Conservation (phyloP, 2,113 vertebrate species). For the Toxotes jaculatrix region DNA sequence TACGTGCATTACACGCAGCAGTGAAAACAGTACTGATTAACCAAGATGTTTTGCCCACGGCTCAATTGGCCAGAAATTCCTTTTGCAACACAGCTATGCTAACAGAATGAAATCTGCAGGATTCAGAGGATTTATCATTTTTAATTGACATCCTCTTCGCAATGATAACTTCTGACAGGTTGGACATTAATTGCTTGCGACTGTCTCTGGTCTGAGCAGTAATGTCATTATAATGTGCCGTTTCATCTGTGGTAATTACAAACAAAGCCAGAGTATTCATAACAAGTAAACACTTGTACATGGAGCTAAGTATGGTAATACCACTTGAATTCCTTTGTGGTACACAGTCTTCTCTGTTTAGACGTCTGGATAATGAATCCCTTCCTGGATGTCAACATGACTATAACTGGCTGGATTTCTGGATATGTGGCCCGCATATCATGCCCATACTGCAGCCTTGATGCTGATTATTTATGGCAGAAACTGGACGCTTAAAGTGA, state of each 20-base stretch:
- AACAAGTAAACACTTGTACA: slow-evolving; percentile 14
- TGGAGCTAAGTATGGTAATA: neutral
- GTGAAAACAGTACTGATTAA: slow-evolving; percentile 38
- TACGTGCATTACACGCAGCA: slow-evolving; percentile 3
- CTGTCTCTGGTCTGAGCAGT: slow-evolving; percentile 45
- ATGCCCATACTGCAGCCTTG: slow-evolving; percentile 25
- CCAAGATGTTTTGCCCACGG: slow-evolving; percentile 35
- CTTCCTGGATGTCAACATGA: slow-evolving; percentile 16
- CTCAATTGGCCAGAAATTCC: slow-evolving; percentile 47
- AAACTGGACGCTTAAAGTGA: slow-evolving; percentile 43
- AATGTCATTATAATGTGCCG: slow-evolving; percentile 37
- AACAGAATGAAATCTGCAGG: slow-evolving; percentile 38
- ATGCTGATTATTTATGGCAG: slow-evolving; percentile 49
- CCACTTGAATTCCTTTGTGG: slow-evolving; percentile 2
- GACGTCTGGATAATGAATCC: slow-evolving; percentile 6
- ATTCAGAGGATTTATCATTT: slow-evolving; percentile 47
- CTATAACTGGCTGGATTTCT: slow-evolving; percentile 16
- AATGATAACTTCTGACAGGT: slow-evolving; percentile 52
- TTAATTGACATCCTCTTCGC: slow-evolving; percentile 54
- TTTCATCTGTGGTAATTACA: slow-evolving; percentile 26
- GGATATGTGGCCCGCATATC: neutral
- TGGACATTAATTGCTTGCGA: slow-evolving; percentile 43
- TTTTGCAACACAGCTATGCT: slow-evolving; percentile 34
- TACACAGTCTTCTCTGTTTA: neutral
- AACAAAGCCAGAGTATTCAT: slow-evolving; percentile 19